phyloP scores from a whole-genome alignment of 1,140 invertebrate species.

The Papilio glaucus region DNA sequence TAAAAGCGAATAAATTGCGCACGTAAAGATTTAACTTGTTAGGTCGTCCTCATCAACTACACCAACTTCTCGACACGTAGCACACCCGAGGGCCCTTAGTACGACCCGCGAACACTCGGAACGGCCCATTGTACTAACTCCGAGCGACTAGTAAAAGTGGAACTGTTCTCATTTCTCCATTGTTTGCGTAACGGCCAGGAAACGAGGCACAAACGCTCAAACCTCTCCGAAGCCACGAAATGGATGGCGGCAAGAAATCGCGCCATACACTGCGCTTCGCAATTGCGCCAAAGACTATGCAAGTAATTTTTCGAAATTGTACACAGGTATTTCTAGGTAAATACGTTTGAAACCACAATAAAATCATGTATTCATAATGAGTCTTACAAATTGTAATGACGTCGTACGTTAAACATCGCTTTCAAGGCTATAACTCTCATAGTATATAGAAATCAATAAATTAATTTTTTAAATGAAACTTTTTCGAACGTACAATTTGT shows the following conservation, averaged over 20 bases:
- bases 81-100: neutral
- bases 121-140: conserved; percentile 26
- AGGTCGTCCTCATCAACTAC: no score
- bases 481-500: no score
- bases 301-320: neutral
- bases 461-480: no score
- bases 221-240: conserved; percentile 36
- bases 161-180: conserved; percentile 40
- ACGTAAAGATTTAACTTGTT: neutral
- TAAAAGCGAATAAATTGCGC: neutral
- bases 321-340: conserved; percentile 17
- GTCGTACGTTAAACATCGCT: no score
- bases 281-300: conserved; percentile 39
- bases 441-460: no score
- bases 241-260: conserved; percentile 27
- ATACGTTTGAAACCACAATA: conserved; percentile 16
- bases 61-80: neutral
- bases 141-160: conserved; percentile 10
- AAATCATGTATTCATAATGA: conserved; percentile 1
- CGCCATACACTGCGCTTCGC: conserved; percentile 28
- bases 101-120: conserved; percentile 16
- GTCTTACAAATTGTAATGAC: no score
- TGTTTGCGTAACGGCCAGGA: conserved; percentile 44
- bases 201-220: conserved; percentile 35
- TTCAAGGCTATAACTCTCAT: no score